Evolutionary conservation across 1,140 invertebrate species (phyloP).

Genomic region (Proctacanthus coquilletti): DNA sequence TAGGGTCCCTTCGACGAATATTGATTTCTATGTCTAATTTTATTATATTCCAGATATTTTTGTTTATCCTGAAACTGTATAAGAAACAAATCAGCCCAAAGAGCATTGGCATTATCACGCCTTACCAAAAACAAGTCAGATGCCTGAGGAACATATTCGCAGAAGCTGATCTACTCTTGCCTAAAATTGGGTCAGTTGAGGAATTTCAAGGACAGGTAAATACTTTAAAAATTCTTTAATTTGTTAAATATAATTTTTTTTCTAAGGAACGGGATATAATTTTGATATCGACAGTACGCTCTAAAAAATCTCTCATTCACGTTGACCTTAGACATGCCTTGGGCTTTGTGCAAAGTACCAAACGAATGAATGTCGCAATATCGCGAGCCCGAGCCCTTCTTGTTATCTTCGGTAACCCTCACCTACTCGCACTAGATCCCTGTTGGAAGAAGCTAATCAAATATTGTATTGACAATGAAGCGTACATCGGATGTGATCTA

Average conservation of each 20-base stretch:
- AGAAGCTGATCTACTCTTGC: slow-evolving; percentile 41
- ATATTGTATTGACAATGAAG: slow-evolving; percentile 43
- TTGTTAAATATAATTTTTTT: neutral
- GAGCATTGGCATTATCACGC: slow-evolving; percentile 86
- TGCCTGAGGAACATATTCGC: slow-evolving; percentile 16
- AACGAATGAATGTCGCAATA: slow-evolving; percentile 75
- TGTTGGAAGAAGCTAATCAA: slow-evolving; percentile 55
- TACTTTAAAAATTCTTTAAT: neutral
- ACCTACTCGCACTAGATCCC: slow-evolving; percentile 48
- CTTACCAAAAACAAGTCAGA: slow-evolving; percentile 77
- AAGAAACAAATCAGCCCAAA: slow-evolving; percentile 38
- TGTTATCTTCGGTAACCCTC: slow-evolving; percentile 71
- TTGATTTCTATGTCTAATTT: slow-evolving; percentile 3
- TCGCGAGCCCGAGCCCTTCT: slow-evolving; percentile 65
- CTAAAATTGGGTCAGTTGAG: slow-evolving; percentile 86
- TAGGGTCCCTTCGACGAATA: no score
- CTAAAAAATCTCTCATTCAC: slow-evolving; percentile 31
- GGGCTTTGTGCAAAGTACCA: slow-evolving; percentile 59
- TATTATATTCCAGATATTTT: slow-evolving; percentile 25
- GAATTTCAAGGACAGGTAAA: slow-evolving; percentile 72
- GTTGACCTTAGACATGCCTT: slow-evolving; percentile 43
- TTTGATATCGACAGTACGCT: slow-evolving; percentile 73
- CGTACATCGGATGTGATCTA: slow-evolving; percentile 48
- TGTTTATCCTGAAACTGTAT: slow-evolving; percentile 43
- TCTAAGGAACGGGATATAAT: slow-evolving; percentile 74